phyloP scores from a whole-genome alignment of 2,113 vertebrate genomes.

The Hucho hucho region DNA sequence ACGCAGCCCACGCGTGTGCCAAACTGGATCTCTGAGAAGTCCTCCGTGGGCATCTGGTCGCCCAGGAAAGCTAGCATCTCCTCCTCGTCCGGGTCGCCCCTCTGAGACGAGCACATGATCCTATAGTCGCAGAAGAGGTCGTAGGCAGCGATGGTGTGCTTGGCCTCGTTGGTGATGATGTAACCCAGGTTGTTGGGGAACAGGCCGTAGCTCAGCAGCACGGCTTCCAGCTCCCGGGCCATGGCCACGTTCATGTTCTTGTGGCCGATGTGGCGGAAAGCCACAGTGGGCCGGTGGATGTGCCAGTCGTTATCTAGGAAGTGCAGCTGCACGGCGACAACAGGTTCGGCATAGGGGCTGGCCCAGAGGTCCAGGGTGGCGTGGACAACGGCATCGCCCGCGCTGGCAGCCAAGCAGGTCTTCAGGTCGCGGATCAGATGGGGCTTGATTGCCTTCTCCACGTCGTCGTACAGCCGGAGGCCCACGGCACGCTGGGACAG shows the following conservation, averaged over 20 bases:
- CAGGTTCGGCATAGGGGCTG: slow-evolving; percentile 35
- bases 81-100: slow-evolving; percentile 65
- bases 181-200: slow-evolving; percentile 72
- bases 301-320: slow-evolving; percentile 71
- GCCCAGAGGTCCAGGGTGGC: slow-evolving; percentile 72
- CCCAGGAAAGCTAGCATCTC: slow-evolving; percentile 66
- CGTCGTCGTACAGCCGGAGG: slow-evolving; percentile 69
- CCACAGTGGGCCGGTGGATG: slow-evolving; percentile 66
- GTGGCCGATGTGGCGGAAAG: slow-evolving; percentile 66
- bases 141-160: slow-evolving; percentile 60
- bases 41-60: slow-evolving; percentile 48
- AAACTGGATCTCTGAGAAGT: slow-evolving; percentile 63
- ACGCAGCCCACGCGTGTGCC: slow-evolving; percentile 62
- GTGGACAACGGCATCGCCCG: slow-evolving; percentile 55
- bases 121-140: slow-evolving; percentile 74
- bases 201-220: slow-evolving; percentile 74
- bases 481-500: slow-evolving; percentile 67
- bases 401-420: slow-evolving; percentile 48
- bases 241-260: slow-evolving; percentile 44
- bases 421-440: slow-evolving; percentile 73
- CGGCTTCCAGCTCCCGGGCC: slow-evolving; percentile 66
- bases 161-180: slow-evolving; percentile 67
- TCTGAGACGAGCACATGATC: slow-evolving; percentile 61
- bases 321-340: slow-evolving; percentile 71
- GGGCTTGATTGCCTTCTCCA: slow-evolving; percentile 74